Evolutionary conservation across 2,797 vertebrate genomes (phyloP).

Genomic region (Ispidina lecontei): DNA sequence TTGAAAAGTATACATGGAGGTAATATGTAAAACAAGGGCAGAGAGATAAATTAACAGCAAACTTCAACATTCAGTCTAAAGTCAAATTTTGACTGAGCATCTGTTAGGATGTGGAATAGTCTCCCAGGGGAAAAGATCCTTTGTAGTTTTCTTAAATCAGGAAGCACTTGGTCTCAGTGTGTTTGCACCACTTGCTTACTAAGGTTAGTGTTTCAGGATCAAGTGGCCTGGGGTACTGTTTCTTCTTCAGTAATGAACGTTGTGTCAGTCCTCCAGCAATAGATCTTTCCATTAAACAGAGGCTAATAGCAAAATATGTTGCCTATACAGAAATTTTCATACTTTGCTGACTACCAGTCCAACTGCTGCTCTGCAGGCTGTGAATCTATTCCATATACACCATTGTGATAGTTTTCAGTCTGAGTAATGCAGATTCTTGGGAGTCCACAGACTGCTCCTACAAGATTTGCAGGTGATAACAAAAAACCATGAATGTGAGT

Average conservation of each 20-base stretch:
- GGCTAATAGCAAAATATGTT: background rate
- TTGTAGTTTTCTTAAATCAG: background rate
- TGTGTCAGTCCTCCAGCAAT: background rate
- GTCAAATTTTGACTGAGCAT: background rate
- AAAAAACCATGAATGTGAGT: background rate
- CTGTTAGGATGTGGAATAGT: background rate
- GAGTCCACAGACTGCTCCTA: background rate
- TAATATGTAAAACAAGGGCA: background rate
- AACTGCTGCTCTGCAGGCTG: background rate
- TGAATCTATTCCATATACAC: background rate
- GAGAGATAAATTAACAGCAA: background rate
- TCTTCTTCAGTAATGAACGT: background rate
- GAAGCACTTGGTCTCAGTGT: background rate
- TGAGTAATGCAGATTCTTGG: background rate
- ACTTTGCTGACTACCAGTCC: background rate
- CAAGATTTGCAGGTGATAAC: background rate
- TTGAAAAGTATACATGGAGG: background rate
- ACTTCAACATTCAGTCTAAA: background rate
- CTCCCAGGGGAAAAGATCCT: background rate
- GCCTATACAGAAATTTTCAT: background rate
- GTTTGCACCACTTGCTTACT: background rate
- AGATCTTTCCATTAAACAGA: background rate
- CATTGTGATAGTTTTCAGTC: background rate
- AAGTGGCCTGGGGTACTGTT: background rate
- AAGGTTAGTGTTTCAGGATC: background rate